Evolutionary conservation across 2,113 vertebrate species (phyloP).

Genomic region (Oryzias melastigma): DNA sequence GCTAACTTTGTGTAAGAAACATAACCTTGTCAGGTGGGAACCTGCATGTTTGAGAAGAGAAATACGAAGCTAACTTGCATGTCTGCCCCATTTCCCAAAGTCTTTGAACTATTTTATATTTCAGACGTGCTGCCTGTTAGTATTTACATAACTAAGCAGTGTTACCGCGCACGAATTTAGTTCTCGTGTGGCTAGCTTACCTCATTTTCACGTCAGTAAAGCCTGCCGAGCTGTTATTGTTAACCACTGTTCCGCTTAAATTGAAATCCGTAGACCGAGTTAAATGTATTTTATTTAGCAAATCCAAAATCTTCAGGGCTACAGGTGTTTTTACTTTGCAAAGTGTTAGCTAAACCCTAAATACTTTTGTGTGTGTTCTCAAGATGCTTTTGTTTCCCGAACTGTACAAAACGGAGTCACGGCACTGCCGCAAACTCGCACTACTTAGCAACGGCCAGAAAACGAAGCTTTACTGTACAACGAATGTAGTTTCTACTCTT

Average conservation of each 20-base stretch:
- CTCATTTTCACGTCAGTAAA: conserved; percentile 30
- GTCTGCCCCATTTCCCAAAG: conserved; percentile 45
- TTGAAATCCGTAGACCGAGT: conserved; percentile 17
- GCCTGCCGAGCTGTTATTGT: conserved; percentile 31
- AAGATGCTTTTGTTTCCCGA: not conserved
- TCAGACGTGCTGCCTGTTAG: not conserved
- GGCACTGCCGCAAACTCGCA: too few species aligned
- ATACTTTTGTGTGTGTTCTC: conserved; percentile 3
- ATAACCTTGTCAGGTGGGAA: conserved; percentile 66
- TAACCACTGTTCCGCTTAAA: conserved; percentile 11
- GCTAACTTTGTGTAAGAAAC: conserved; percentile 37
- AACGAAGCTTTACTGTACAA: too few species aligned
- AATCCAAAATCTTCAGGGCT: conserved; percentile 18
- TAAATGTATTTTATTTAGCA: not conserved
- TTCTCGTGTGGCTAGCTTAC: conserved; percentile 36
- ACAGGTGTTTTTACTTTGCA: conserved; percentile 54
- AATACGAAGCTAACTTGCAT: conserved; percentile 54
- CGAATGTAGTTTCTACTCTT: too few species aligned
- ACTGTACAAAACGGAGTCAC: not conserved
- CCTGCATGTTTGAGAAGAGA: conserved; percentile 56
- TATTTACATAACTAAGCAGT: conserved; percentile 6
- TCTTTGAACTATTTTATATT: conserved; percentile 9
- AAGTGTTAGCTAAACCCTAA: not conserved
- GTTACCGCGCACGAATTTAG: conserved; percentile 18
- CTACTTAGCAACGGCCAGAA: too few species aligned